phyloP scores from a whole-genome alignment of 2,797 vertebrate species.

The Hydrophis major region DNA sequence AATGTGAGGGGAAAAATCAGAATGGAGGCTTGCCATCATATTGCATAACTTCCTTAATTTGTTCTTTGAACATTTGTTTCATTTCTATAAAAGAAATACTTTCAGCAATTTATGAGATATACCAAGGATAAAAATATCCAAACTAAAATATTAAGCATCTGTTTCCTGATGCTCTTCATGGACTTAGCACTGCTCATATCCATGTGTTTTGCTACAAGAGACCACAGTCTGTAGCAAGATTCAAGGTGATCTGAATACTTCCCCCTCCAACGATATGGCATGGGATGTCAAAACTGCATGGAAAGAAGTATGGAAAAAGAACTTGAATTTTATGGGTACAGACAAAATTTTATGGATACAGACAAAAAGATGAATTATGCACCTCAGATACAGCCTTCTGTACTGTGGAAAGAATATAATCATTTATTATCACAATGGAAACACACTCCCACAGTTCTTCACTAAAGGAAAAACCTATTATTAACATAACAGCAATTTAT shows the following conservation, averaged over 20 bases:
- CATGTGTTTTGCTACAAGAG: background rate
- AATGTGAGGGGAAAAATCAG: background rate
- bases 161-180: background rate
- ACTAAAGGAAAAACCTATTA: background rate
- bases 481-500: constrained; percentile 40
- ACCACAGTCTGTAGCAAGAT: background rate
- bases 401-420: background rate
- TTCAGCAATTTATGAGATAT: background rate
- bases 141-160: background rate
- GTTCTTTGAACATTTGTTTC: background rate
- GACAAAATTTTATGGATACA: background rate
- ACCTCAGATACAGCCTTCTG: background rate
- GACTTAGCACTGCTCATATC: background rate
- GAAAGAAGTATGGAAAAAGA: background rate
- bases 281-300: background rate
- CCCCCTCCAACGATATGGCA: background rate
- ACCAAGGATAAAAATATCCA: background rate
- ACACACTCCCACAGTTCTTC: background rate
- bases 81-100: background rate
- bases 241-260: background rate
- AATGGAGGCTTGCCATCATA: background rate
- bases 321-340: background rate
- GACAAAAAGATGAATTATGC: background rate
- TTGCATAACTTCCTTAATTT: background rate
- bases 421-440: background rate